These are phyloP conservation scores for Callaeas wilsoni DNA, from an alignment of 2,113 vertebrate species.

Conservation along the genomic window DNA sequence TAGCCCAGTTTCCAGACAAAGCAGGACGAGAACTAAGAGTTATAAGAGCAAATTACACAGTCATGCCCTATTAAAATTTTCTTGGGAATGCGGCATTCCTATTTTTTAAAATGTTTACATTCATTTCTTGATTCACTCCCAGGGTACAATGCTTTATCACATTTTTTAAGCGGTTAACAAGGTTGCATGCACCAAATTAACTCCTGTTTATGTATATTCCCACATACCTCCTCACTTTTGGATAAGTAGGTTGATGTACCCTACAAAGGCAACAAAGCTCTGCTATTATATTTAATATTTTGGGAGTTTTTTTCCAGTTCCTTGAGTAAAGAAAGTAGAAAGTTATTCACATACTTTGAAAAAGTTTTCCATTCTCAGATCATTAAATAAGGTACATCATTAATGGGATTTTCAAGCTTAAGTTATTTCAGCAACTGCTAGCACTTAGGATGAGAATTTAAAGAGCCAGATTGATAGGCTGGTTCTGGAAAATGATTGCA, in stretches of 20 bases:
- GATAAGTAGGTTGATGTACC: neutral
- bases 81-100: neutral
- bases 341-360: neutral
- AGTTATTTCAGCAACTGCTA: neutral
- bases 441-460: neutral
- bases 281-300: neutral
- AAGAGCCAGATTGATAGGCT: neutral
- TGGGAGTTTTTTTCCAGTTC: neutral
- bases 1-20: slow-evolving; percentile 9
- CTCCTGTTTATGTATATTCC: neutral
- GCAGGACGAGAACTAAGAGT: neutral
- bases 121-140: neutral
- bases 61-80: neutral
- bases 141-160: neutral
- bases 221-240: neutral
- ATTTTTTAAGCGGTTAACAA: neutral
- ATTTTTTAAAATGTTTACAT: neutral
- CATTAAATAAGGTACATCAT: neutral
- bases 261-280: neutral
- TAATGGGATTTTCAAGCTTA: neutral
- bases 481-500: neutral
- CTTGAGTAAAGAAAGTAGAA: neutral
- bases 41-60: neutral
- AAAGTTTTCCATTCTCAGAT: neutral
- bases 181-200: neutral